Base-by-base conservation (phyloP, 2,888 invertebrate genomes). In the Drosophila rellima region DNA sequence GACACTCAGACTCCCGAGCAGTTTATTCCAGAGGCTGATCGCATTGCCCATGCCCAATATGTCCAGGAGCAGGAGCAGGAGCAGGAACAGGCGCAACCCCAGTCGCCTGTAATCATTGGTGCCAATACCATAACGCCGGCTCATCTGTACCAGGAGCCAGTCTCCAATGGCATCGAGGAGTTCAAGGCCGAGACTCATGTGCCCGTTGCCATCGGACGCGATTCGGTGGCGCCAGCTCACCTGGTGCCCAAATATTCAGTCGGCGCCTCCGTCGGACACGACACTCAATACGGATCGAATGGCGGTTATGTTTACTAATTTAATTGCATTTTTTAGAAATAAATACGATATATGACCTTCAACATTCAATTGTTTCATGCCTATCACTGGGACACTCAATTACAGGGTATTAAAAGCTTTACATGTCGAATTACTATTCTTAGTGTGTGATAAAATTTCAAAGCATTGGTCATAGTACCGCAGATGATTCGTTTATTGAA, bases 301-400 rank as follows among this genome's bases (percentile, higher is more conserved):
- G 91, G 91, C 47, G 91, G 91, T 18, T 92, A 92, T 62, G 81
- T 92, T 57, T 92, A 92, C 77, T 90, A 89, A 66, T 33, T 42
- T 31, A 15, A 33, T 26, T 29, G 11, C 6, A 20, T 50, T 56
- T 15, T n/a, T n/a, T 3, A 18, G 2, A 31, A 52, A 40, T 63
- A 60, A 33, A 42, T 15, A 20, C 31, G 10, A 20, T 23, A 23
- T 39, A 1, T 33, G 37, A 54, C 33, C 17, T 51, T 37, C 3
- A 10, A 15, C 23, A 7, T 33, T 5, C 11, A 39, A 40, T 33
- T 37, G 42, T 20, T 42, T 20, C 3, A 11, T 33, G 20, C 31
- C 18, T 10, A 11, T 48, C 23, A 10, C 18, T 13, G 26, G 6
- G 0, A 17, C 3, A 23, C 3, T 54, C 5, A 39, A 29, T 59